Base-by-base conservation (phyloP, 2,113 vertebrate species). In the Protobothrops mucrosquamatus region DNA sequence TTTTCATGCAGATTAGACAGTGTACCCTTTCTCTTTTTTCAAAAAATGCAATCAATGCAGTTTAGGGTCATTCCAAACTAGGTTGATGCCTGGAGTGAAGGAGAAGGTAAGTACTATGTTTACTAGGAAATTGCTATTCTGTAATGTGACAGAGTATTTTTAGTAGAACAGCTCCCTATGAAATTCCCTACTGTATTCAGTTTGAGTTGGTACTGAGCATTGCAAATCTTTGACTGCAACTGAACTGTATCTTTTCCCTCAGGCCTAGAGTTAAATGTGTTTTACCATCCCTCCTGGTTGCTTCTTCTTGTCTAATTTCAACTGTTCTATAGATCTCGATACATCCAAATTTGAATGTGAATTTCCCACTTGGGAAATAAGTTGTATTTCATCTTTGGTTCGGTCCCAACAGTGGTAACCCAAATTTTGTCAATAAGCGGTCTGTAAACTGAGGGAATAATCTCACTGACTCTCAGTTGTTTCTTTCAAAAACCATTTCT, bases 371-470 rank as follows among this genome's bases (percentile, higher is more conserved):
- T 20, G 11, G 14, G 4, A 91, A 94, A 90, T 51, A 56, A 34
- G 2, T 90, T 74, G 10, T 91, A 74, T 55, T 91, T 81, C 92
- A 92, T 89, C 85, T 12, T 24, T 46, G 92, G 91, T 91, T 88
- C 59, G 26, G 0, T 93, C 29, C 57, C 85, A 59, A 1, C 3
- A 11, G n/a, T 48, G 92, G 74, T 89, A 90, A 81, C 43, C 81
- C 92, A 94, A 93, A 93, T 89, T 9, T 9, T 1, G 93, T 61
- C 51, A 43, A 0, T 0, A 93, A 93, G 0, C 5, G 43, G 85
- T 9, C 4, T 20, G 9, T 55, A 94, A 94, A 74, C 88, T 89
- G 85, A 95, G 3, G 26, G 92, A 88, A 89, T 88, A 95, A 92
- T 69, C 56, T 93, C 88, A 56, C 12, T 91, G 52, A 69, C n/a